Percentiles rank a stretch among this genome's conserved stretches.
Conservation (phyloP, 2,113 vertebrate genomes). For the Microcebus griseorufus region DNA sequence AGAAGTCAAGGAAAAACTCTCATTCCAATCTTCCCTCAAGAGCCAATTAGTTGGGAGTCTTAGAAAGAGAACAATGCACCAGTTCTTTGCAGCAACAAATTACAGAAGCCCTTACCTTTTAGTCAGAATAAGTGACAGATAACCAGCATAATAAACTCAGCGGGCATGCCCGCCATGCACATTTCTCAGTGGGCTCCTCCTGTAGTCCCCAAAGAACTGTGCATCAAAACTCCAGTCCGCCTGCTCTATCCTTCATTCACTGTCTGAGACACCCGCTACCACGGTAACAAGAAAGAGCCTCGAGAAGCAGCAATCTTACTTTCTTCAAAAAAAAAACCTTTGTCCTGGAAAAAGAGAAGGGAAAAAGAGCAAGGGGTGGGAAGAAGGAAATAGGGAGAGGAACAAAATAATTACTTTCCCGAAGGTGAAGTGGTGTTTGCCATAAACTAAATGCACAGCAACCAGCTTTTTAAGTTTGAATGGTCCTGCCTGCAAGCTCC, state of each 20-base stretch:
- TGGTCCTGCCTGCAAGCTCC: conserved; percentile 72
- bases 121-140: conserved; percentile 81
- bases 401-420: conserved; percentile 75
- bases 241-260: conserved; percentile 84
- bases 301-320: conserved; percentile 81
- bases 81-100: conserved; percentile 72
- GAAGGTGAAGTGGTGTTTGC: conserved; percentile 71
- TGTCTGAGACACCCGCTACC: conserved; percentile 84
- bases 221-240: conserved; percentile 79
- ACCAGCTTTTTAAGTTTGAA: conserved; percentile 76
- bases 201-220: conserved; percentile 79
- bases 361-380: conserved; percentile 53
- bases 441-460: conserved; percentile 69
- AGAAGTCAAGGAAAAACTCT: conserved; percentile 65
- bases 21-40: conserved; percentile 65
- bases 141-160: conserved; percentile 81
- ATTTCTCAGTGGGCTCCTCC: conserved; percentile 81
- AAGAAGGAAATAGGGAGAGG: conserved; percentile 32
- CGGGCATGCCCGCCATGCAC: conserved; percentile 74
- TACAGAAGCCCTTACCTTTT: conserved; percentile 85
- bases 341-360: conserved; percentile 81
- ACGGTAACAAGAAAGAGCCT: conserved; percentile 82
- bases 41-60: conserved; percentile 78
- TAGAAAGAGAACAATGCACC: conserved; percentile 81
- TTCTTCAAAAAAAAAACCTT: conserved; percentile 79